Conservation (phyloP, 1,140 invertebrate genomes). For the Rhagoletis zephyria region DNA sequence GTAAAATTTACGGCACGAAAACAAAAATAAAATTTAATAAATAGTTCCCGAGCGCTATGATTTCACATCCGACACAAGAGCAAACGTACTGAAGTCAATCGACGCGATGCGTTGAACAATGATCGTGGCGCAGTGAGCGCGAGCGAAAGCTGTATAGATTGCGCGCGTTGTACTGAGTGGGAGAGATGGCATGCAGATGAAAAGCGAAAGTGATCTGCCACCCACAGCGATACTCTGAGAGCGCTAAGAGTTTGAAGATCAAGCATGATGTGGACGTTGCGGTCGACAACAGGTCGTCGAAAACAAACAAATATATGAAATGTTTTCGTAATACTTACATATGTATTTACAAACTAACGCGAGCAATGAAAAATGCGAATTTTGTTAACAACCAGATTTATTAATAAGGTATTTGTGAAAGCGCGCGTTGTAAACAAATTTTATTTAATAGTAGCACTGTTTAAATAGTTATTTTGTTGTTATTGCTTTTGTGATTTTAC, state of each 20-base stretch:
- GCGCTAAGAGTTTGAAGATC: background rate
- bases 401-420: constrained; percentile 1
- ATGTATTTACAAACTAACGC: background rate
- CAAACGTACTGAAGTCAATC: background rate
- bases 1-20: background rate
- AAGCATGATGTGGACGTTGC: background rate
- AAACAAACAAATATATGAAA: background rate
- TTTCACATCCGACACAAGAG: background rate
- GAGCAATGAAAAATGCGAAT: background rate
- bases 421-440: constrained; percentile 24
- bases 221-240: background rate
- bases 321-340: background rate
- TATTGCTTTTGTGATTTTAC: background rate
- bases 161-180: background rate
- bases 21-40: background rate
- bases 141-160: background rate
- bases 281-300: background rate
- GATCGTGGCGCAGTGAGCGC: background rate
- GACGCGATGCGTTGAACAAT: background rate
- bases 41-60: background rate
- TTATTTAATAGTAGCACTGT: constrained; percentile 26
- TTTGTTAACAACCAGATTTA: background rate
- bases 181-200: background rate
- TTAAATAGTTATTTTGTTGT: background rate
- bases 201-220: constrained; percentile 22